Evolutionary conservation across 2,888 invertebrate genomes (phyloP).

Genomic region (Tenthredo livida): DNA sequence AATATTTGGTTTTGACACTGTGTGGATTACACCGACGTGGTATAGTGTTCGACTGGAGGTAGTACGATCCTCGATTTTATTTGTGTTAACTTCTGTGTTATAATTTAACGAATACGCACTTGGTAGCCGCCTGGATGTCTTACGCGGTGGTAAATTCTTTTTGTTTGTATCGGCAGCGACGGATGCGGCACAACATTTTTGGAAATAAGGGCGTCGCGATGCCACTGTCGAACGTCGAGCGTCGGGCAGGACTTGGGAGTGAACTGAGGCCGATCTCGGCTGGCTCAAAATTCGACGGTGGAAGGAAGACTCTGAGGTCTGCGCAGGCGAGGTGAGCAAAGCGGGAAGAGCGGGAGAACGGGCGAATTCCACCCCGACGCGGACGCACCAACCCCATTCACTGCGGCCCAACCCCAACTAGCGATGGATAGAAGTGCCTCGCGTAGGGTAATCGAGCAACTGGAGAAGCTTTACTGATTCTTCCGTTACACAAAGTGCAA

Average conservation of each 20-base stretch:
- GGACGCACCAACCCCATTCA: conserved; percentile 50
- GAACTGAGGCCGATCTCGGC: conserved; percentile 47
- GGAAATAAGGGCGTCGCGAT: conserved; percentile 42
- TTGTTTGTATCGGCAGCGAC: background rate
- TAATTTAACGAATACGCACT: background rate
- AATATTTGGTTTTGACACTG: background rate
- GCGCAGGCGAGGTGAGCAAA: conserved; percentile 48
- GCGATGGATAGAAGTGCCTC: conserved; percentile 31
- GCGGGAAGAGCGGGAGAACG: conserved; percentile 46
- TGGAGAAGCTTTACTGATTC: background rate
- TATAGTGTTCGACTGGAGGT: background rate
- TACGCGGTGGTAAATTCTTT: background rate
- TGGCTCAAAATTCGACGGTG: conserved; percentile 37
- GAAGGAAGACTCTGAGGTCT: conserved; percentile 40
- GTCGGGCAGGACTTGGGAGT: conserved; percentile 45
- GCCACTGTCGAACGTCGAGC: background rate
- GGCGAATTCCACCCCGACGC: conserved; percentile 49
- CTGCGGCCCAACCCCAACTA: conserved; percentile 48
- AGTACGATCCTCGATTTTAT: background rate
- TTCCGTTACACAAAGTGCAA: background rate
- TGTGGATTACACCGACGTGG: too few relatives aligned
- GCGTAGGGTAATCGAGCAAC: background rate
- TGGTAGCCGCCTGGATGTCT: background rate
- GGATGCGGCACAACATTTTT: background rate
- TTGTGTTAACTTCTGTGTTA: background rate